Evolutionary conservation across 2,888 invertebrate species (phyloP), one percentile per base, ranked within the genome.

Genomic region (Torymus aiolomorphi): DNA sequence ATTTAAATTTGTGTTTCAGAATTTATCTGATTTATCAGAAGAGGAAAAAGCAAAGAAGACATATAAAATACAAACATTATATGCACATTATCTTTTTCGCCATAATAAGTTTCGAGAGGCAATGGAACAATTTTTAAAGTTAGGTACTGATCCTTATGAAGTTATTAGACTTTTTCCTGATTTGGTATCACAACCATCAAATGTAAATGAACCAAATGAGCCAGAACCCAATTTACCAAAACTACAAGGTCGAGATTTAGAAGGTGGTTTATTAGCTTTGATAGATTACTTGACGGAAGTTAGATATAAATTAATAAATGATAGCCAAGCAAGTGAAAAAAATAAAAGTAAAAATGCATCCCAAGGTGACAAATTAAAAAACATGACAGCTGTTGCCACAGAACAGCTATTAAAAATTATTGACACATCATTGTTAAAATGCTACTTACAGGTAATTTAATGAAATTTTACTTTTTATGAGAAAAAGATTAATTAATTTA

Each of bases 391-490:
- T 56, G 87, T 90, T 56, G 91, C 94, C 0, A 93, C 93, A 12
- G 92, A 93, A 82, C 93, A 94, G 83, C 91, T 96, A 49, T 90
- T 98, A 80, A 97, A 98, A 90, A 96, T 99, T 76, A 98, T 99
- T 80, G 99, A 99, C 89, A 99, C 99, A 0, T 98, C 98, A 0
- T 91, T 99, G 71, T 92, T 99, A 12, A 99, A 99, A 90, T 99
- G 99, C 88, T 99, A 99, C 91, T 92, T 99, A 79, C 96, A 97
- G 94, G 97, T 96, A 91, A 56, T 86, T 12, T 72, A 31, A 76
- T 14, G 54, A 72, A 61, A 72, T 70, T 62, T 16, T 20, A n/a
- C 74, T 78, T 56, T 63, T 24, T 71, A 14, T 20, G 24, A 54
- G 2, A 62, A 16, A 10, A 59, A 62, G 11, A 51, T 57, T 61